Evolutionary conservation across 2,797 vertebrate species (phyloP).

Genomic region (Spondyliosoma cantharus): DNA sequence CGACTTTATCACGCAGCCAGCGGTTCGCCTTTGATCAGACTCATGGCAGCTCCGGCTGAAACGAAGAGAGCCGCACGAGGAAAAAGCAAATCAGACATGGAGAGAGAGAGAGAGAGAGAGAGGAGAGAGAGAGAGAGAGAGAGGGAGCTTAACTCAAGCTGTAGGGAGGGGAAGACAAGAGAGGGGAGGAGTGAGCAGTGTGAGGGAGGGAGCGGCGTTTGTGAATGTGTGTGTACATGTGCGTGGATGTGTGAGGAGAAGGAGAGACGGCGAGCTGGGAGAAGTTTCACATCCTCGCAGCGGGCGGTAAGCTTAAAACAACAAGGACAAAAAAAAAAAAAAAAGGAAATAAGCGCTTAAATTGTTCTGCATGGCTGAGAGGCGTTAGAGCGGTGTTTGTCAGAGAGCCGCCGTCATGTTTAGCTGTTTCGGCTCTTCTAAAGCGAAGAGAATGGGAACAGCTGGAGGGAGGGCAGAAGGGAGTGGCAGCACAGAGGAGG

Average conservation of each 20-base stretch:
- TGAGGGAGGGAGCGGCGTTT: slow-evolving; percentile 56
- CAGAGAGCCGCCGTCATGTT: background rate
- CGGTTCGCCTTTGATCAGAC: slow-evolving; percentile 45
- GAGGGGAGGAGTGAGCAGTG: slow-evolving; percentile 68
- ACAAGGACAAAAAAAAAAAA: background rate
- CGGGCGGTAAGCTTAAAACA: slow-evolving; percentile 77
- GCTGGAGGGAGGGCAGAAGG: slow-evolving; percentile 47
- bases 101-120: slow-evolving; percentile 12
- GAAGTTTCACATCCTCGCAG: slow-evolving; percentile 60
- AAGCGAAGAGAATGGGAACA: slow-evolving; percentile 9
- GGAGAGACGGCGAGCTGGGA: slow-evolving; percentile 44
- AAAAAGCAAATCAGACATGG: slow-evolving; percentile 47
- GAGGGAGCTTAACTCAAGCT: slow-evolving; percentile 33
- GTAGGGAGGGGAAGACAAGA: slow-evolving; percentile 28
- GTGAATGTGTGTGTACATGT: slow-evolving; percentile 56
- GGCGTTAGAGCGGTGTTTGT: background rate
- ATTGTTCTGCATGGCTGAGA: background rate
- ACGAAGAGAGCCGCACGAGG: slow-evolving; percentile 32
- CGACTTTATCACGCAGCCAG: slow-evolving; percentile 34
- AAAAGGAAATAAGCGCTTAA: background rate
- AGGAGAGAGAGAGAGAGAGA: background rate
- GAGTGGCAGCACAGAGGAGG: slow-evolving; percentile 51
- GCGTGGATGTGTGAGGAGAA: slow-evolving; percentile 53
- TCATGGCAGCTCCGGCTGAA: slow-evolving; percentile 28
- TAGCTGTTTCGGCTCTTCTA: slow-evolving; percentile 14